A percentile compares a stretch with the other conserved stretches of the same genome.
Evolutionary conservation across 1,140 invertebrate species (phyloP).

Genomic region (Agraylea sexmaculata): DNA sequence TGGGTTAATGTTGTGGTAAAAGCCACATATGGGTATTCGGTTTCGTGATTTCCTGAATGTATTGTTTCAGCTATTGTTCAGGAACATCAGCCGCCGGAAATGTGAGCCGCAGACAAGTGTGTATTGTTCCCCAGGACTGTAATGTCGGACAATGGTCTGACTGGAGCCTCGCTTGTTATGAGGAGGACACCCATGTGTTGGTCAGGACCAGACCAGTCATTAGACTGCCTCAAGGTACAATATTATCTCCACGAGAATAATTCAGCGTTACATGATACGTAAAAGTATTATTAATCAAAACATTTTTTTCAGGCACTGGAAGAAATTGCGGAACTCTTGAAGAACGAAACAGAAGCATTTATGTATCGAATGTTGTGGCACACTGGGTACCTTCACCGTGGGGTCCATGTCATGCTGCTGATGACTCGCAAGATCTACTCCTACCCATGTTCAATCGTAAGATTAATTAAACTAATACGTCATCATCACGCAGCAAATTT

Average conservation of each 20-base stretch:
- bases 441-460: slow-evolving; percentile 21
- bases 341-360: slow-evolving; percentile 9
- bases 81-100: no score
- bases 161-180: slow-evolving; percentile 31
- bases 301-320: not conserved
- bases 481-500: not conserved
- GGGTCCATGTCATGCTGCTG: slow-evolving; percentile 31
- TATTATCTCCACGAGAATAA: not conserved
- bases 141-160: slow-evolving; percentile 34
- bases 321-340: slow-evolving; percentile 8
- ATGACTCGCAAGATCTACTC: slow-evolving; percentile 24
- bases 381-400: slow-evolving; percentile 33
- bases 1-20: no score
- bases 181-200: slow-evolving; percentile 12
- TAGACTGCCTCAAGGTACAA: slow-evolving; percentile 32
- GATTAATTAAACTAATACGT: slow-evolving; percentile 1
- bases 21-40: no score
- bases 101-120: slow-evolving; percentile 30
- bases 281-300: not conserved
- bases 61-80: no score
- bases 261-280: not conserved
- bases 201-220: slow-evolving; percentile 30
- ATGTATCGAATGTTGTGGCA: no score
- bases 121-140: slow-evolving; percentile 33
- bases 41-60: no score